These are phyloP conservation scores for Cryptocephalus moraei DNA, from an alignment of 2,888 invertebrate species.

Conservation along the genomic window DNA sequence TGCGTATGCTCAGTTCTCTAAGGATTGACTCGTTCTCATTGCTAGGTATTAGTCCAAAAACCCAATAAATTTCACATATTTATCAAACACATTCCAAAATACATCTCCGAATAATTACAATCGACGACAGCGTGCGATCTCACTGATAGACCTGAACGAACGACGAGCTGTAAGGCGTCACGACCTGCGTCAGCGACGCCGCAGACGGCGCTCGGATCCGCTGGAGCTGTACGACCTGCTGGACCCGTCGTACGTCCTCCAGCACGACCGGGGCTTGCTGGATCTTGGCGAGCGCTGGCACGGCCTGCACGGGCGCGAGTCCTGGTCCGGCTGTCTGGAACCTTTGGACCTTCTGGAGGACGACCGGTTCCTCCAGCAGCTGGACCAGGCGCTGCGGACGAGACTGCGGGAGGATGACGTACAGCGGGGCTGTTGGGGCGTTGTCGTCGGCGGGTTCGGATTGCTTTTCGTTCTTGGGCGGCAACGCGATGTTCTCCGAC, in stretches of 20 bases:
- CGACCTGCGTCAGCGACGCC: conserved; percentile 12
- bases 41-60: too few relatives aligned
- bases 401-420: background rate
- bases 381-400: conserved; percentile 22
- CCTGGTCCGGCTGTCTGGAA: conserved; percentile 5
- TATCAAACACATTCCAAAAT: too few relatives aligned
- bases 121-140: background rate
- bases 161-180: conserved; percentile 25
- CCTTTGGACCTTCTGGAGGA: background rate
- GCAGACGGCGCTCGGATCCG: too few relatives aligned
- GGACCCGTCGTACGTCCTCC: conserved; percentile 3
- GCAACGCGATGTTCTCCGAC: background rate
- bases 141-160: conserved; percentile 26
- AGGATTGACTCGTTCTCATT: too few relatives aligned
- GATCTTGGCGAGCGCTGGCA: conserved; percentile 18
- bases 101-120: too few relatives aligned
- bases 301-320: conserved; percentile 18
- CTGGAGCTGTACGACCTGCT: conserved; percentile 7
- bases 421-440: background rate
- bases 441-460: background rate
- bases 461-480: background rate
- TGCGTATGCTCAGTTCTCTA: too few relatives aligned
- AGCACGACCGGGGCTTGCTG: conserved; percentile 7
- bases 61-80: too few relatives aligned
- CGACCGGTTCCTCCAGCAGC: background rate